Base-by-base conservation (phyloP, 1,140 invertebrate species). In the Oncopeltus fasciatus region DNA sequence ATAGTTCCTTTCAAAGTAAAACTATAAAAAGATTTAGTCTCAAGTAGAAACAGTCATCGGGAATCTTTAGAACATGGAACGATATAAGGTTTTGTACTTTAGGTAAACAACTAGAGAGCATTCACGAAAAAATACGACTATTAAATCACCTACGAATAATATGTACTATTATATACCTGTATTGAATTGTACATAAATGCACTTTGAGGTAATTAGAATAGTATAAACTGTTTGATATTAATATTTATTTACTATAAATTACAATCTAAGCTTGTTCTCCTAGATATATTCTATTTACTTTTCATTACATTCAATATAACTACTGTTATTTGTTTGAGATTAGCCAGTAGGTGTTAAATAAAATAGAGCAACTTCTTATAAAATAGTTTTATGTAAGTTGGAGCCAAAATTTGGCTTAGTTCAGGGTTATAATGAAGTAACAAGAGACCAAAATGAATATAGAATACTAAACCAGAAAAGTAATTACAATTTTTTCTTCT, bases 161-260 rank as follows among this genome's bases (percentile, higher is more conserved):
- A n/a, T n/a, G n/a, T 49, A 47, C 24, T 33, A 18, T 26, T 18
- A 31, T 43, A 61, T 56, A 61, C 62, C 62, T 63, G 62, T 63
- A 63, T 63, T 59, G 28, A 31, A 38, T 59, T 21, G 21, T 59
- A 63, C 24, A 59, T 63, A 63, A 63, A 63, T 63, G 62, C 62
- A 63, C 62, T 63, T 63, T 29, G 43, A 63, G 56, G 57, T 58
- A 63, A 46, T 14, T 53, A 53, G 49, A 53, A 24, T n/a, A n/a
- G 24, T 53, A 53, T 53, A 59, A 59, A 33, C 31, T 59, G 57
- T 11, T n/a, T n/a, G n/a, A n/a, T n/a, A n/a, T n/a, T n/a, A 59
- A 18, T 59, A 43, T 59, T 31, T 58, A 29, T 33, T 33, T 58
- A n/a, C n/a, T n/a, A n/a, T n/a, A n/a, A n/a, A n/a, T n/a, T n/a